A percentile compares a stretch with the other conserved stretches of the same genome.
These are phyloP conservation scores for Micromesistius poutassou DNA, from an alignment of 2,797 vertebrate genomes.

Conservation along the genomic window DNA sequence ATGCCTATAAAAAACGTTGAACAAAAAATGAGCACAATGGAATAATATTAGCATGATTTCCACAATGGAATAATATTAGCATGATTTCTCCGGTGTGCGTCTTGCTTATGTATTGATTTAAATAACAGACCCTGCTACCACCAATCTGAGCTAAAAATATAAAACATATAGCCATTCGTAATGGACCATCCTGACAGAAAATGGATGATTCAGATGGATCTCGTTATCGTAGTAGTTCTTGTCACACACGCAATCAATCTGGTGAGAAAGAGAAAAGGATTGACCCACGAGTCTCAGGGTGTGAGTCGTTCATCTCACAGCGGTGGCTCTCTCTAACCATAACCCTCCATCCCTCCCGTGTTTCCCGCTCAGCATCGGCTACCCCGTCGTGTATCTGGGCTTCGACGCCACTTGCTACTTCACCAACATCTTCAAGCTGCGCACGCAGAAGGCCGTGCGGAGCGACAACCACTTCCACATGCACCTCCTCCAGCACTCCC, in stretches of 20 bases:
- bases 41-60: neutral
- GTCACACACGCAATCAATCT: neutral
- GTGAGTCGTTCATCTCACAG: neutral
- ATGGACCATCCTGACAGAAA: neutral
- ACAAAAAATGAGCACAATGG: neutral
- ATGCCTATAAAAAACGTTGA: neutral
- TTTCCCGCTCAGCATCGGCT: constrained; percentile 71
- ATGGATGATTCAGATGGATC: neutral
- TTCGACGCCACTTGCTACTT: constrained; percentile 83
- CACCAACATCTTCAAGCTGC: constrained; percentile 78
- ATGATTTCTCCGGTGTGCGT: neutral
- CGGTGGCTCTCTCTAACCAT: neutral
- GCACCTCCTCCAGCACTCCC: constrained; percentile 78
- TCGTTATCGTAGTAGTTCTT: neutral
- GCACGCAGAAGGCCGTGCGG: constrained; percentile 75
- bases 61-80: neutral
- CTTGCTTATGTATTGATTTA: neutral
- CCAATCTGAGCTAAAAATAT: neutral
- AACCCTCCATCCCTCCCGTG: neutral
- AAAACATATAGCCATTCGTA: neutral
- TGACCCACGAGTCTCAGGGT: neutral
- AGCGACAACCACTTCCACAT: constrained; percentile 77
- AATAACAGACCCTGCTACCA: neutral
- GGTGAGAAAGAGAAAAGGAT: neutral
- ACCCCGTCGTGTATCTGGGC: constrained; percentile 79